Evolutionary conservation across 2,797 vertebrate species (phyloP), one percentile per base, ranked within the genome.

Genomic region (Remorina albescens): DNA sequence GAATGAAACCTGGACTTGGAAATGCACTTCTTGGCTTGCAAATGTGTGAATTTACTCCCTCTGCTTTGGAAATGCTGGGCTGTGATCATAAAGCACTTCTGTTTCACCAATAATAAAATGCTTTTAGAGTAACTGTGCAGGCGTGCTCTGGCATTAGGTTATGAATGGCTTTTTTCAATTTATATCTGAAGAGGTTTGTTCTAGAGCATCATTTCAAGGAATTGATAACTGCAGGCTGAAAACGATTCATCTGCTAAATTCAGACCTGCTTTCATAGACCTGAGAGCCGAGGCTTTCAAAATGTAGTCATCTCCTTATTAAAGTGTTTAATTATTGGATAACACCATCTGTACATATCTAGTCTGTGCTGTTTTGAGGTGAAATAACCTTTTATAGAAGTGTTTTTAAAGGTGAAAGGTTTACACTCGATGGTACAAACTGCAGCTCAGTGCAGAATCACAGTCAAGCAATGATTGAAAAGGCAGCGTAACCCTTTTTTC

Each of bases 121-220:
- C 32, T 18, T 72, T 65, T 51, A 26, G 51, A 74, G 50, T 28
- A 63, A 47, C n/a, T 28, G 75, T 71, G 75, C 74, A n/a, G 76
- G 56, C 71, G 15, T 39, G 23, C 60, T 39, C 69, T 53, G 67
- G 65, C 11, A 46, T 39, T 6, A 19, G 66, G 60, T 84, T 84
- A 88, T 90, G 79, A 87, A 85, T 86, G 85, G 66, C 75, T 72
- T 88, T 89, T 30, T 90, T 84, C 74, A 84, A 80, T 92, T 90
- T 88, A 32, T 74, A 68, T 80, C 42, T 88, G 80, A 85, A 90
- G 89, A 86, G 83, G 81, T 82, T 86, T 37, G 77, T 84, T 89
- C 68, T 81, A 74, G 74, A 88, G 84, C 78, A 73, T 70, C 81
- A 46, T 83, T 83, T 82, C 56, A 80, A 74, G 75, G 86, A 83